Evolutionary conservation across 1,140 invertebrate genomes (phyloP), one percentile per base, ranked within the genome.

Genomic region (Galendromus occidentalis): DNA sequence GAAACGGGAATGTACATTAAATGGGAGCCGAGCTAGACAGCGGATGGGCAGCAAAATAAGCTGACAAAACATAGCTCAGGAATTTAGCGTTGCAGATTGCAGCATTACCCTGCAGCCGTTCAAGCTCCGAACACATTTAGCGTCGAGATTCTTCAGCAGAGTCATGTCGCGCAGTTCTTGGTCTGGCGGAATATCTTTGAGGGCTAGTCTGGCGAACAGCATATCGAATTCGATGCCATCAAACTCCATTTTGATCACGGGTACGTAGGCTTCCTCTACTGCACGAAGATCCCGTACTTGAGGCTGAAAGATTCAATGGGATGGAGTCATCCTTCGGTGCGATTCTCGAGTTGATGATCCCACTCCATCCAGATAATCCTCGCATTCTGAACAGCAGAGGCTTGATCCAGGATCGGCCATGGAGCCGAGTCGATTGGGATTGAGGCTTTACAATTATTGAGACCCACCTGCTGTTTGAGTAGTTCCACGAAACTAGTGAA

Each of bases 241-340:
- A 78, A 98, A 98, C 73, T 90, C 91, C 88, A 98, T 93, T 80
- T 98, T 98, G 64, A 99, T 97, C 2, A 98, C 91, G 20, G 96
- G 96, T 65, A 99, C 96, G 80, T 91, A 99, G 0, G 96, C 96
- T 76, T 98, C 94, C 77, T 98, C 92, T 9, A 99, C 92, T 1
- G 90, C 84, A 6, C 42, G 33, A 6, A 65, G 25, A 17, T 42
- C 42, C 14, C 42, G 42, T 7, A 41, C 42, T 69, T 42, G 68
- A 64, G 64, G 74, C 72, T 75, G 39, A 64, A 69, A 66, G 65
- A 44, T 41, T 22, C 41, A 66, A 66, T 66, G 55, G 42, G 70
- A 39, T 9, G 33, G 9, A 39, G 9, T 39, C 9, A 4, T 39
- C 9, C 33, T 39, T 39, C n/a, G n/a, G n/a, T n/a, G n/a, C n/a